These are phyloP conservation scores for Carollia perspicillata DNA, from an alignment of 2,113 vertebrate species.

Conservation along the genomic window DNA sequence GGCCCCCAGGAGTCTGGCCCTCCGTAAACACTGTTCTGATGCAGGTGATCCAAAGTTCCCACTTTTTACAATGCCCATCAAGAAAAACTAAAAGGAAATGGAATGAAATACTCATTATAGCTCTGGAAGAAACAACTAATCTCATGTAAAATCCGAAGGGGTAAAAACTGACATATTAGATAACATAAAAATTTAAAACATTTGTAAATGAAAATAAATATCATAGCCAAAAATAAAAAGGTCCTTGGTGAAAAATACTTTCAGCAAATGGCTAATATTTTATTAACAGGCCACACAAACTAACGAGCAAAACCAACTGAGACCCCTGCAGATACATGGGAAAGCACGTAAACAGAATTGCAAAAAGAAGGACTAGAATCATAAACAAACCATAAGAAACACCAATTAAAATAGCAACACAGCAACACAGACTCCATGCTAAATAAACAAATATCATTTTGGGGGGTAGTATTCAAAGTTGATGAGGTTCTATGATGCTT, in stretches of 20 bases:
- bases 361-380: not conserved
- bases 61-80: not conserved
- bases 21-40: not conserved
- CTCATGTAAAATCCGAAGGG: not conserved
- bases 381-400: not conserved
- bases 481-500: not conserved
- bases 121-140: not conserved
- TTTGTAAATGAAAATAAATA: not conserved
- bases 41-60: not conserved
- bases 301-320: not conserved
- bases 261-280: not conserved
- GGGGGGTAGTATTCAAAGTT: not conserved
- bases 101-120: not conserved
- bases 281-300: not conserved
- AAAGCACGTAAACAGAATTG: not conserved
- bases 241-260: not conserved
- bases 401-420: not conserved
- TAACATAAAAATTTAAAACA: constrained; percentile 1
- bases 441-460: not conserved
- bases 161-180: not conserved
- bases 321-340: not conserved
- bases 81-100: constrained; percentile 14
- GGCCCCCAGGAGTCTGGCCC: not conserved
- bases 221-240: not conserved
- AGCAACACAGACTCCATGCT: not conserved